Base-by-base conservation (phyloP, 2,797 vertebrate species). In the Tangara arthus region DNA sequence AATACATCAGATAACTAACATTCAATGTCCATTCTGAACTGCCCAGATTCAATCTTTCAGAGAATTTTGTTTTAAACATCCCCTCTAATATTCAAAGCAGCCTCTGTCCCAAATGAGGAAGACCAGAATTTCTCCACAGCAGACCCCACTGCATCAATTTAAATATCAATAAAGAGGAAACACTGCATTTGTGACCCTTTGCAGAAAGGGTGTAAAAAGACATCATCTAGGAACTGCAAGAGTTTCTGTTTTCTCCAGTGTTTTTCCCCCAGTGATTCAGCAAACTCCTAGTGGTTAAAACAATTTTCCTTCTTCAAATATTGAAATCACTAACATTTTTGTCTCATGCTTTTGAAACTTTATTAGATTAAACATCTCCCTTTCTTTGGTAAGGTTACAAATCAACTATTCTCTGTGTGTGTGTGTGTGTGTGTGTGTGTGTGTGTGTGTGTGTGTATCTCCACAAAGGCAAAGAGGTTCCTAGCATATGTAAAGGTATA, bases 371-470 rank as follows among this genome's bases (percentile, higher is more conserved):
- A 1, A 3, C 6, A 59, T 52, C 2, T 46, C 9, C 8, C 69
- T 55, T 77, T 47, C 19, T 82, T 66, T 60, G 30, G 18, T 46
- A 82, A 89, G 44, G 17, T 59, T 65, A 79, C 5, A 30, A 27
- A 2, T 69, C 49, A 79, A 27, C n/a, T 79, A 44, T 16, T 26
- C 1, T 39, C 5, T 35, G 3, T 57, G 15, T 34, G 22, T 24
- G n/a, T 56, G n/a, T 21, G 1, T 32, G 11, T 27, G 39, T 39
- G 39, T 39, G 39, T 39, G 39, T 8, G 15, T 49, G 15, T 50
- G 27, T 12, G 14, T 22, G 52, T 7, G 5, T 23, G 4, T 46
- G 4, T 30, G 0, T 39, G 1, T 22, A 17, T 46, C 2, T 27
- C 10, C 8, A 44, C 9, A 77, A 9, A 81, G 23, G 2, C 63